These are phyloP conservation scores for Cardinalis cardinalis DNA, from an alignment of 2,113 vertebrate genomes.

Conservation along the genomic window DNA sequence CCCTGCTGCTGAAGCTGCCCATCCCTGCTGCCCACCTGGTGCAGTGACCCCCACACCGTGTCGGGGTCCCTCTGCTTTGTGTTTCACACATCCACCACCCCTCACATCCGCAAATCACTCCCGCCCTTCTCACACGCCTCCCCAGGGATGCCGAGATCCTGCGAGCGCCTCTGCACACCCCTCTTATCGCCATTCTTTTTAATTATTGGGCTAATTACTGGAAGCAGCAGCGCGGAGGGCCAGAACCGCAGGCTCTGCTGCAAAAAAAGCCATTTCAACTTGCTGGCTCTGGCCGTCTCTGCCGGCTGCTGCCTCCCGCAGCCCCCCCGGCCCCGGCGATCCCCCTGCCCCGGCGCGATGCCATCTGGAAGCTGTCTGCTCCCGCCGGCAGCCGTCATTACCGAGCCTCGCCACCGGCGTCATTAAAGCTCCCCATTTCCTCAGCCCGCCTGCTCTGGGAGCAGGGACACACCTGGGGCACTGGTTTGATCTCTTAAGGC, in stretches of 20 bases:
- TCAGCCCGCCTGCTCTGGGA: neutral
- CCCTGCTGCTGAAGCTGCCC: neutral
- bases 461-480: conserved; percentile 30
- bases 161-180: neutral
- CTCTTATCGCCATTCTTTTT: neutral
- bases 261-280: conserved; percentile 3
- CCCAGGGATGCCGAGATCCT: neutral
- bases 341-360: neutral
- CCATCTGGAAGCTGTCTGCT: conserved; percentile 70
- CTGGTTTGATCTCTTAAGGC: neutral
- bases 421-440: conserved; percentile 23
- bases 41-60: neutral
- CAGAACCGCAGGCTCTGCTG: neutral
- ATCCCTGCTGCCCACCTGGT: neutral
- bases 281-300: neutral
- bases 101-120: neutral
- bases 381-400: conserved; percentile 39
- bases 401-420: neutral
- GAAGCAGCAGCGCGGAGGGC: conserved; percentile 13
- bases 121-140: neutral
- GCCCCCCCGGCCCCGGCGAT: neutral
- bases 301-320: neutral
- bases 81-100: neutral
- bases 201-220: conserved; percentile 44
- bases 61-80: neutral